These are phyloP conservation scores for Oxyruncus cristatus DNA, from an alignment of 2,113 vertebrate species.

Conservation along the genomic window DNA sequence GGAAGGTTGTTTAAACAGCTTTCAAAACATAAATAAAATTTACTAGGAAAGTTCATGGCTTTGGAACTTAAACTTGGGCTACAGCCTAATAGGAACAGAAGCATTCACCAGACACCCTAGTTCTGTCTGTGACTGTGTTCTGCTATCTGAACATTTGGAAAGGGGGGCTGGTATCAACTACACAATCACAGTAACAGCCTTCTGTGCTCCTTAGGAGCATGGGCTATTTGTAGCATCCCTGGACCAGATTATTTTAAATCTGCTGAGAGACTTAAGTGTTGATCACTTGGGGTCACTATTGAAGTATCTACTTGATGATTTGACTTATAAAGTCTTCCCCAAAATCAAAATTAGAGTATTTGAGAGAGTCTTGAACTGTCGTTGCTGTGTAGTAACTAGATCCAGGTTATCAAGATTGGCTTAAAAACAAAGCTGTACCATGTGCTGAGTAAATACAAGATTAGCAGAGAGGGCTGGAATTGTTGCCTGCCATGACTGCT, in stretches of 20 bases:
- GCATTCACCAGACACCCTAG: not conserved
- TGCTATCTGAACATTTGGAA: not conserved
- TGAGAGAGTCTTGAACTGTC: not conserved
- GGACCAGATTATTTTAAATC: slow-evolving; percentile 58
- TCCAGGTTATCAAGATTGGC: not conserved
- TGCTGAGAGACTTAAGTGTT: slow-evolving; percentile 38
- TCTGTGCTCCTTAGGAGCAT: not conserved
- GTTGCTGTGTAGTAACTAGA: not conserved
- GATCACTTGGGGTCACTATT: not conserved
- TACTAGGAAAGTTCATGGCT: not conserved
- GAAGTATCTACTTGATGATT: not conserved
- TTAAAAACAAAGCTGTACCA: slow-evolving; percentile 13
- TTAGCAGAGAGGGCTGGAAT: not conserved
- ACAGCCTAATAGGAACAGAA: not conserved
- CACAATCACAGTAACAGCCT: not conserved
- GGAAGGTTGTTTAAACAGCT: not conserved
- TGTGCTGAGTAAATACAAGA: not conserved
- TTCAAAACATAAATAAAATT: not conserved
- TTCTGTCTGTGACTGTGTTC: not conserved
- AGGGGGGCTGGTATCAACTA: not conserved
- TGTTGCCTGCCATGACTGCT: not conserved
- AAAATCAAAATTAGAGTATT: not conserved
- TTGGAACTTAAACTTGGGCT: not conserved
- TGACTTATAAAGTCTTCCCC: not conserved
- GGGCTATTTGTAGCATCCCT: slow-evolving; percentile 40